Evolutionary conservation across 2,113 vertebrate species (phyloP), one percentile per base, ranked within the genome.

Genomic region (Misgurnus mizolepis): DNA sequence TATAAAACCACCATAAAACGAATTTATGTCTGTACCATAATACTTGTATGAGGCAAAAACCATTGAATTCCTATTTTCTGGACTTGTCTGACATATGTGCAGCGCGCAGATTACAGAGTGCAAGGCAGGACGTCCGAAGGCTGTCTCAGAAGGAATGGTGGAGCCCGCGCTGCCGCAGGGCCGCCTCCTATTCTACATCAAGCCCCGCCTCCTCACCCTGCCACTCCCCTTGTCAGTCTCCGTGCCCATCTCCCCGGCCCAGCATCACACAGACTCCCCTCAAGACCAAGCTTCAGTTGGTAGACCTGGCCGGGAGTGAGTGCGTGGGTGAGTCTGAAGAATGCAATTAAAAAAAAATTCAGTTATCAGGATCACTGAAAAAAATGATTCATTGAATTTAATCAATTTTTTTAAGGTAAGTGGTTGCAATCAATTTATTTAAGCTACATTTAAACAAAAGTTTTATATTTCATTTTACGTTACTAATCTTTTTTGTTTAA

Each of bases 281-380:
- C 82, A 89, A 34, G 82, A 92, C 93, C 3, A 92, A 88, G 74
- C 84, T 97, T 85, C 95, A 95, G 87, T 89, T 95, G 68, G 94
- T 97, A 85, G 95, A 96, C 85, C 89, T 96, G 85, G 95, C 94
- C 0, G 95, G 96, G 39, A 96, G 95, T 0, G 95, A 96, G 88
- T 95, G 95, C 78, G 90, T 85, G 0, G 93, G 95, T 96, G 86
- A 89, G 93, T 0, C 0, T 56, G 18, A 0, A 40, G 72, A 6
- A 55, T 34, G 10, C 15, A n/a, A 34, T 66, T n/a, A n/a, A n/a
- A n/a, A n/a, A n/a, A n/a, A n/a, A 56, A 39, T 73, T 73, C 8
- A 73, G 71, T 22, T n/a, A 64, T 39, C 22, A 34, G 14, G 14
- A n/a, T n/a, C n/a, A n/a, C n/a, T n/a, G n/a, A n/a, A n/a, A n/a